Conservation (phyloP, 2,797 vertebrate genomes). For the Sylvilagus floridanus region DNA sequence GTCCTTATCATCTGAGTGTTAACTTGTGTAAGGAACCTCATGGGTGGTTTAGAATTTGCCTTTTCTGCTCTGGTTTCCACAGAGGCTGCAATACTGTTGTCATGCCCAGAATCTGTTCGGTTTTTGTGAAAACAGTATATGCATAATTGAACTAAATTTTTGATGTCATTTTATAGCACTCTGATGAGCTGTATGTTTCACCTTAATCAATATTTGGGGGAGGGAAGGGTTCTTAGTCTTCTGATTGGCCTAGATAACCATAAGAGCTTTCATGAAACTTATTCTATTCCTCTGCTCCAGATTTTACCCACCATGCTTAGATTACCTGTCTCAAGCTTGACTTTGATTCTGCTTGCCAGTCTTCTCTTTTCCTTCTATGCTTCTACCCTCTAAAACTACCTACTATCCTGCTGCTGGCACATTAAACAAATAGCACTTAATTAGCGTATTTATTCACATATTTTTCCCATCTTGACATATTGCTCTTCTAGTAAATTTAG, state of each 20-base stretch:
- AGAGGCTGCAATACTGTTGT: background rate
- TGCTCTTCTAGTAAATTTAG: background rate
- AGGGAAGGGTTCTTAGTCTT: background rate
- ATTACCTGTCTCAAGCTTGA: background rate
- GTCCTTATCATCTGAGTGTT: background rate
- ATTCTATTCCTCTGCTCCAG: background rate
- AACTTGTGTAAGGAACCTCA: background rate
- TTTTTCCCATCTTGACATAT: background rate
- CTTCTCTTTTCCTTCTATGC: background rate
- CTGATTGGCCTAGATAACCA: background rate
- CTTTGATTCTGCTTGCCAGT: background rate
- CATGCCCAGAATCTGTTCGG: background rate
- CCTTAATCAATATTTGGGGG: no score
- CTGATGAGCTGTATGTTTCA: background rate
- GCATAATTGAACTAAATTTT: background rate
- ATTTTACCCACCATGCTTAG: background rate
- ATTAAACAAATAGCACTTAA: constrained; percentile 27
- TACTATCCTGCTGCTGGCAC: background rate
- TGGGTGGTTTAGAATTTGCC: background rate
- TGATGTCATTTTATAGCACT: background rate
- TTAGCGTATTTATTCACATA: background rate
- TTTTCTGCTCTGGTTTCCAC: background rate
- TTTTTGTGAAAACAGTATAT: background rate
- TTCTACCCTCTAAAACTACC: background rate
- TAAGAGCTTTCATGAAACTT: background rate